A percentile compares a stretch with the other conserved stretches of the same genome.
Evolutionary conservation across 64 coral and sea anemone genomes (phyloP).

Genomic region (Dendronephthya gigantea): DNA sequence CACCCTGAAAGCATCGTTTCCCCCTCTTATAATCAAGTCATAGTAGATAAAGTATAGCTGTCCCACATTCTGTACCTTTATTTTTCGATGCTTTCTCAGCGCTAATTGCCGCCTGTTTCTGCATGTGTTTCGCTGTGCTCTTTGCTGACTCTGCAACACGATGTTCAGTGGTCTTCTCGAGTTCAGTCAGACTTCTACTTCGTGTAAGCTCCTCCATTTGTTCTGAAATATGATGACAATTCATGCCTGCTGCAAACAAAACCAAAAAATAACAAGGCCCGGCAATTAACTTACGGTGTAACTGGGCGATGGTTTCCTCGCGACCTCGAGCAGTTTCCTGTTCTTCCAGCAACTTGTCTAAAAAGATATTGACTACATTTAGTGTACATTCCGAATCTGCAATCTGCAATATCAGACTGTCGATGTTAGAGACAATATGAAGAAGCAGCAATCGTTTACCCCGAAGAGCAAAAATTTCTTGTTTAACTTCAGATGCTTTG

Average conservation of each 20-base stretch:
- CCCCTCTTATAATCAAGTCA: too few species aligned
- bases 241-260: too few species aligned
- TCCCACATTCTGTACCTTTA: constrained; percentile 51
- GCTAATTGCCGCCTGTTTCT: constrained; percentile 85
- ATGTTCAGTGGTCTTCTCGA: constrained; percentile 83
- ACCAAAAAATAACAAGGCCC: too few species aligned
- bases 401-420: too few species aligned
- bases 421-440: too few species aligned
- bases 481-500: background rate
- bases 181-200: constrained; percentile 53
- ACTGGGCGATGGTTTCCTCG: constrained; percentile 69
- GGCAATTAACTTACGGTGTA: constrained; percentile 53
- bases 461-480: background rate
- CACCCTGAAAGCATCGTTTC: background rate
- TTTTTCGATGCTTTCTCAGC: constrained; percentile 89
- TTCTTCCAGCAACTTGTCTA: constrained; percentile 91
- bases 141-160: constrained; percentile 71
- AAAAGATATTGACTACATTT: background rate
- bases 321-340: constrained; percentile 61
- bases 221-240: constrained; percentile 26
- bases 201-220: constrained; percentile 66
- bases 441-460: background rate
- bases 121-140: constrained; percentile 79
- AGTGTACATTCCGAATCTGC: too few species aligned
- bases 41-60: background rate